phyloP scores from a whole-genome alignment of 2,797 vertebrate species.

The Phrynocephalus forsythii region DNA sequence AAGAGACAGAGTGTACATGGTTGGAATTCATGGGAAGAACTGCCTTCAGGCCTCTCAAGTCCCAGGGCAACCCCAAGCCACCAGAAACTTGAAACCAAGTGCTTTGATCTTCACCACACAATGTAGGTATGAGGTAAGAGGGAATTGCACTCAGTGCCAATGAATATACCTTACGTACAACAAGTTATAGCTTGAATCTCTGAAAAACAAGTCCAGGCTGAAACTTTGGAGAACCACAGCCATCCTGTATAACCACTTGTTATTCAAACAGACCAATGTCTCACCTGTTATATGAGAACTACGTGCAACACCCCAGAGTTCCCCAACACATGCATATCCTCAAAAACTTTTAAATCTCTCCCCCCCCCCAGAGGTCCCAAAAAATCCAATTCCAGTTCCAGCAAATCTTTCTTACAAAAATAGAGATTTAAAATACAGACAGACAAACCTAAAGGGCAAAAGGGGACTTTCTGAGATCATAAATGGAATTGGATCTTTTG shows the following conservation, averaged over 20 bases:
- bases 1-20: background rate
- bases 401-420: no score
- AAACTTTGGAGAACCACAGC: background rate
- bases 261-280: background rate
- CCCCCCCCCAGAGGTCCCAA: no score
- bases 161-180: background rate
- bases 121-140: background rate
- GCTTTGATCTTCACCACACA: background rate
- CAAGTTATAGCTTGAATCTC: background rate
- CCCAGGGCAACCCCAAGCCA: background rate
- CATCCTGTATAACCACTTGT: background rate
- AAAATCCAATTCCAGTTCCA: no score
- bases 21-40: background rate
- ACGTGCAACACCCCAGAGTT: background rate
- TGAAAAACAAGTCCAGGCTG: background rate
- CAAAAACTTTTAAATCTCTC: no score
- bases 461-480: no score
- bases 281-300: background rate
- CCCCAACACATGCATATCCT: no score
- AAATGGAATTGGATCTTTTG: no score
- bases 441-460: no score
- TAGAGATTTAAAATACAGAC: no score
- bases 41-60: background rate
- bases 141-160: background rate
- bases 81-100: slow-evolving; percentile 14